Evolutionary conservation across 2,797 vertebrate species (phyloP), one percentile per base, ranked within the genome.

Genomic region (Thripadectes ignobilis): DNA sequence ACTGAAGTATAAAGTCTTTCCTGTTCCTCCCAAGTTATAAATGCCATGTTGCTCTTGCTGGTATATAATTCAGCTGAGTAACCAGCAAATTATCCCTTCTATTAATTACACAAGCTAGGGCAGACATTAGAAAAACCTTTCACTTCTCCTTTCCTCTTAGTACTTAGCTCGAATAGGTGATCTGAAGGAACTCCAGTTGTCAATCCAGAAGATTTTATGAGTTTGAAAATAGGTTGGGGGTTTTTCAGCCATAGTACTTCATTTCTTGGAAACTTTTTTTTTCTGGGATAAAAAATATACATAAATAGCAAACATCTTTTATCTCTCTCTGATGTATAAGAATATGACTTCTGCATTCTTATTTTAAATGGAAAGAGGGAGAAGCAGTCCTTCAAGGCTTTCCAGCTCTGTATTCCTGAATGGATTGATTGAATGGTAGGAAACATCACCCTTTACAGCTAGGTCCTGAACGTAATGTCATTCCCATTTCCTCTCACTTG

Each of bases 1-100:
- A 81, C 86, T 63, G 27, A 74, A 74, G 30, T 43, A 73, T 34
- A 39, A 92, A 77, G 72, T 93, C 83, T 46, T 95, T 96, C 65
- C 72, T 82, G 20, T 49, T 94, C 52, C 58, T 94, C 80, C 41
- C 69, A 91, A 91, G 62, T 92, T 89, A 92, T 71, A 93, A 83
- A 89, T 67, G 48, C 79, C 72, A 41, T 38, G 16, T 89, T 93
- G 69, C 54, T 92, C 38, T 73, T 86, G 49, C 73, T 84, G 81
- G 67, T 39, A 32, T 77, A 66, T 34, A 67, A 74, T 85, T 77
- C 87, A 89, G 46, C 57, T 79, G 77, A 92, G 66, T 77, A 95
- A 89, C 38, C 55, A 86, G 58, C 49, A 92, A 93, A 79, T 74
- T 66, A 90, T 48, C n/a, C 30, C 45, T 72, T 86, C 75, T 66